Percentiles rank a stretch among this genome's conserved stretches.
These are phyloP conservation scores for Gallinago solitaria DNA, from an alignment of 2,797 vertebrate genomes.

Conservation along the genomic window DNA sequence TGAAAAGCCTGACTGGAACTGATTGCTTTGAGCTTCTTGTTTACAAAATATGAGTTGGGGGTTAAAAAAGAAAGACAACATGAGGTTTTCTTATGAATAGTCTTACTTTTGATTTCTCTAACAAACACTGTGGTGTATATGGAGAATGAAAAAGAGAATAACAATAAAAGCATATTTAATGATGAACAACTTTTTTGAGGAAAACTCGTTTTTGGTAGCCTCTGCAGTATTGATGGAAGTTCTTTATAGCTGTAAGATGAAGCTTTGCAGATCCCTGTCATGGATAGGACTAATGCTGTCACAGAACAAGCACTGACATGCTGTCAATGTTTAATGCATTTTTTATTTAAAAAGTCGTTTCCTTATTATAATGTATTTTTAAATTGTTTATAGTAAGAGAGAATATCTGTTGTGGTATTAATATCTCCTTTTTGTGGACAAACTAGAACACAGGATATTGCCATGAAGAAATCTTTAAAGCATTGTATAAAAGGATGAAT, in stretches of 20 bases:
- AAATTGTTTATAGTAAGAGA: conserved; percentile 26
- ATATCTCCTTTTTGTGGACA: conserved; percentile 40
- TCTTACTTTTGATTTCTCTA: conserved; percentile 19
- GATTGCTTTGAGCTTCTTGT: conserved; percentile 66
- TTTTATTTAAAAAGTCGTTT: conserved; percentile 37
- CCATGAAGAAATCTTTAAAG: conserved; percentile 2
- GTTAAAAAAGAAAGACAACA: not conserved
- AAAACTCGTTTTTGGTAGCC: not conserved
- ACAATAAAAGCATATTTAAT: conserved; percentile 13
- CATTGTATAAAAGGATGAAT: not conserved
- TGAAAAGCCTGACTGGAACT: conserved; percentile 65
- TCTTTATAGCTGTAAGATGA: not conserved
- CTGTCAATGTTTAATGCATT: not conserved
- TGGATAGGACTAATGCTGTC: not conserved
- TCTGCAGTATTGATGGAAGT: not conserved
- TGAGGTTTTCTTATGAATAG: not conserved
- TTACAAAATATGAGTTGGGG: conserved; percentile 38
- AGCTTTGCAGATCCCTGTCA: not conserved
- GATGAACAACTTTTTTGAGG: not conserved
- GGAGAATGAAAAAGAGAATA: not conserved
- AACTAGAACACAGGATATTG: conserved; percentile 12
- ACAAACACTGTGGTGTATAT: not conserved
- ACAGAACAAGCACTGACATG: not conserved
- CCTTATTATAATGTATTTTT: conserved; percentile 33
- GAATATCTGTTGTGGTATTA: conserved; percentile 34